Conservation (phyloP, 37 sponge, comb jelly and placozoan genomes). For the Geodia barretti region DNA sequence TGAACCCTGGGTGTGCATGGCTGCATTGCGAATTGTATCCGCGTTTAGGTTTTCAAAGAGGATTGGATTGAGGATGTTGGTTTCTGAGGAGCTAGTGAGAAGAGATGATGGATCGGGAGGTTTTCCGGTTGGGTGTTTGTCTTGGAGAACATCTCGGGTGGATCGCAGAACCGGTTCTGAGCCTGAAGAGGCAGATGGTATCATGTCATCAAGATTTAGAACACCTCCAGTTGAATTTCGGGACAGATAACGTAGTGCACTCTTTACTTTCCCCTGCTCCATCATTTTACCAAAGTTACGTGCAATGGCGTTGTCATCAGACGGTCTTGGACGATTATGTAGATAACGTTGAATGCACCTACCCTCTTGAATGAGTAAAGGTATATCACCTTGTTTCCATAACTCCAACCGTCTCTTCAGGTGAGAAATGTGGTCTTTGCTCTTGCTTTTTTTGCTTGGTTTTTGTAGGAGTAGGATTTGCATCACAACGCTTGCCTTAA, state of each 20-base stretch:
- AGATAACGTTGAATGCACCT: constrained; percentile 12
- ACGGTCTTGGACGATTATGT: neutral
- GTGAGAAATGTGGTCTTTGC: constrained; percentile 9
- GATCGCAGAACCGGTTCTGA: neutral
- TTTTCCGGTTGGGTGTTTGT: constrained; percentile 22
- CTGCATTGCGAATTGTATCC: constrained; percentile 14
- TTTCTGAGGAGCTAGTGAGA: neutral
- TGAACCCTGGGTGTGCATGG: constrained; percentile 32
- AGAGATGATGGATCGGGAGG: neutral
- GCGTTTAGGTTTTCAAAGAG: constrained; percentile 18
- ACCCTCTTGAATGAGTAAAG: constrained; percentile 13
- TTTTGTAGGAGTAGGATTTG: constrained; percentile 26
- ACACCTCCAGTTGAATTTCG: constrained; percentile 12
- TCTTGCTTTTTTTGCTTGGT: constrained; percentile 29
- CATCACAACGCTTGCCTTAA: constrained; percentile 8
- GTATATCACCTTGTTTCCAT: constrained; percentile 28
- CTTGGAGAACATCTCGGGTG: neutral
- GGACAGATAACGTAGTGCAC: constrained; percentile 36
- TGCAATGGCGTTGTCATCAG: neutral
- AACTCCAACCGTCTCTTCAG: constrained; percentile 18
- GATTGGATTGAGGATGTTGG: constrained; percentile 30
- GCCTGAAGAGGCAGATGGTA: neutral
- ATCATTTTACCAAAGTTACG: constrained; percentile 10
- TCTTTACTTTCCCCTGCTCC: constrained; percentile 35
- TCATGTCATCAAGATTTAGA: constrained; percentile 7